Base-by-base conservation (phyloP, 2,113 vertebrate genomes). In the Leptobrachium ailaonicum region DNA sequence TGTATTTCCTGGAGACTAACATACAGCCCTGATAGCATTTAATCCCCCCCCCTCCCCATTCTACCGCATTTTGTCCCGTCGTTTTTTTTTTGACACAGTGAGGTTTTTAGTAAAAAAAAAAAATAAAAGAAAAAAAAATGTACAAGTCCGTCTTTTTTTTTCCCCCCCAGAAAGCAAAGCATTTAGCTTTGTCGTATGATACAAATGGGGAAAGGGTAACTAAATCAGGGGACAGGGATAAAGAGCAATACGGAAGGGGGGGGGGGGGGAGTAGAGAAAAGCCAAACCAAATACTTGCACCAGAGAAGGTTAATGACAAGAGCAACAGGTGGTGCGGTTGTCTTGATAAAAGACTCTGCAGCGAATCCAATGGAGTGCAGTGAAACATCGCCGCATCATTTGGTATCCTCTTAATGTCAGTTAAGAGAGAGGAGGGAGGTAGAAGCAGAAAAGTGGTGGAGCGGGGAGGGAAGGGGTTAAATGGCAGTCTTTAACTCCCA, bases 401-500 rank as follows among this genome's bases (percentile, higher is more conserved):
- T 80, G 71, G 78, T 80, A 56, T 80, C 63, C 78, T 73, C 70
- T 58, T 80, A 70, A 70, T 1, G 41, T 81, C 83, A 78, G 77
- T 79, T 75, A 45, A 0, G n/a, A 77, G 54, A 53, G 70, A 82
- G 45, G 71, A 72, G 12, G 11, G 80, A 60, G 42, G 14, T 11
- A 64, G 64, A 43, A 74, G 60, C 12, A 1, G 32, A 67, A 41
- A 42, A 14, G 12, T 0, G 9, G 70, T 70, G 8, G 5, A 64
- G 73, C 10, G 54, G n/a, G 58, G n/a, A 10, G 40, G 11, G 9
- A 54, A 54, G 12, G 73, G 77, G 20, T 50, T 40, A 60, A 40
- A 2, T 40, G 12, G 71, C 71, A 2, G 41, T 0, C 71, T 67
- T 68, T 80, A 80, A 74, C 78, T 80, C 83, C 96, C 96, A 50